Evolutionary conservation across 1,140 invertebrate genomes (phyloP).

Genomic region (Zaprionus nigranus): DNA sequence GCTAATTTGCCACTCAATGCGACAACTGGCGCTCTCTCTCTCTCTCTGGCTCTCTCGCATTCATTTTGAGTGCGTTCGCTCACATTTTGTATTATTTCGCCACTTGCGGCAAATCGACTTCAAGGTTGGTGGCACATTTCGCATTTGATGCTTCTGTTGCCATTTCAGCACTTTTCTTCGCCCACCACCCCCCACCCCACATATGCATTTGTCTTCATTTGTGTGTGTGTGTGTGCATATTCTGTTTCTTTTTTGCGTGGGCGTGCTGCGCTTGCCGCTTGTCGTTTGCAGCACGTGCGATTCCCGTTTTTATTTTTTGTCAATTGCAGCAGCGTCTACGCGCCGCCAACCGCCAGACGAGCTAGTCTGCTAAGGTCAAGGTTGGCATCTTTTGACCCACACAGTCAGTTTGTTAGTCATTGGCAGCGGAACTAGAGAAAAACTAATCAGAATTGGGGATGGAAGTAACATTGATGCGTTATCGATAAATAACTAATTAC

Average conservation of each 20-base stretch:
- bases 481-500: neutral
- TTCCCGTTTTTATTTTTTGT: constrained; percentile 31
- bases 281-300: constrained; percentile 43
- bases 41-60: neutral
- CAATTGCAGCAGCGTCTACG: constrained; percentile 15
- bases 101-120: constrained; percentile 29
- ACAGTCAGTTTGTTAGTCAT: constrained; percentile 28
- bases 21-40: neutral
- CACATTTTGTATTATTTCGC: constrained; percentile 21
- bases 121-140: constrained; percentile 56
- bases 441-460: neutral
- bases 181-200: neutral
- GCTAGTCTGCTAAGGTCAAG: constrained; percentile 41
- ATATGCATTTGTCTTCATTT: neutral
- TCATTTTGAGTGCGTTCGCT: constrained; percentile 29
- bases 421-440: neutral
- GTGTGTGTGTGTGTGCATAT: constrained; percentile 6
- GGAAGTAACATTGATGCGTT: neutral
- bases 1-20: constrained; percentile 6
- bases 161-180: constrained; percentile 43
- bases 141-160: constrained; percentile 49
- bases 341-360: constrained; percentile 3
- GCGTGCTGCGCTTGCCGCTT: constrained; percentile 14
- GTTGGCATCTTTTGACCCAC: constrained; percentile 13
- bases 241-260: constrained; percentile 25